Conservation (phyloP, 2,113 vertebrate species). For the Rostratula benghalensis region DNA sequence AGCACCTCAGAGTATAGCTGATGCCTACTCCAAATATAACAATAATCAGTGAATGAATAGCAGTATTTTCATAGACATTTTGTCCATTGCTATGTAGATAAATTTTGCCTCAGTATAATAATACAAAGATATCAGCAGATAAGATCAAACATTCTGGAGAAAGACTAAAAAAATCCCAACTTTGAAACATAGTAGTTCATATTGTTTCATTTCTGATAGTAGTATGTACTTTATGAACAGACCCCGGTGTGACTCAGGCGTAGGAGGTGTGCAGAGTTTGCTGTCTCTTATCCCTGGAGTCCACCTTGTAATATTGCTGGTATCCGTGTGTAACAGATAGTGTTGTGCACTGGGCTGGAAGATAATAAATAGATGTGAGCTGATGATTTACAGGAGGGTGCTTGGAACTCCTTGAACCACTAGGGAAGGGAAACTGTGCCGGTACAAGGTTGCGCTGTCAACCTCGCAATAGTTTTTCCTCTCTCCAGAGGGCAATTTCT, state of each 20-base stretch:
- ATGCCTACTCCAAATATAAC: conserved; percentile 31
- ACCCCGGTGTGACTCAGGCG: conserved; percentile 58
- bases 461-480: conserved; percentile 67
- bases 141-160: not conserved
- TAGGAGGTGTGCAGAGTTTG: conserved; percentile 54
- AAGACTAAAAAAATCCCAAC: not conserved
- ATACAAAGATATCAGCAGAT: not conserved
- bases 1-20: conserved; percentile 8
- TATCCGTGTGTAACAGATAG: conserved; percentile 80
- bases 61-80: conserved; percentile 2
- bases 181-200: conserved; percentile 14
- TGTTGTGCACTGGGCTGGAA: conserved; percentile 78
- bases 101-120: not conserved
- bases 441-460: conserved; percentile 69
- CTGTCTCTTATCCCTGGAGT: conserved; percentile 69
- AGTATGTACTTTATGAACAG: not conserved
- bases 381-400: conserved; percentile 79
- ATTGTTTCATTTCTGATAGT: conserved; percentile 34
- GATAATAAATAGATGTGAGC: conserved; percentile 80
- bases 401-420: conserved; percentile 75
- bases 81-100: conserved; percentile 16
- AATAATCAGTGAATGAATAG: not conserved
- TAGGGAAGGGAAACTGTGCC: conserved; percentile 58
- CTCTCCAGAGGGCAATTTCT: conserved; percentile 73
- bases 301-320: conserved; percentile 75